Percentiles rank a stretch among this genome's conserved stretches.
These are phyloP conservation scores for Argyresthia goedartella DNA, from an alignment of 2,888 invertebrate species.

Conservation along the genomic window DNA sequence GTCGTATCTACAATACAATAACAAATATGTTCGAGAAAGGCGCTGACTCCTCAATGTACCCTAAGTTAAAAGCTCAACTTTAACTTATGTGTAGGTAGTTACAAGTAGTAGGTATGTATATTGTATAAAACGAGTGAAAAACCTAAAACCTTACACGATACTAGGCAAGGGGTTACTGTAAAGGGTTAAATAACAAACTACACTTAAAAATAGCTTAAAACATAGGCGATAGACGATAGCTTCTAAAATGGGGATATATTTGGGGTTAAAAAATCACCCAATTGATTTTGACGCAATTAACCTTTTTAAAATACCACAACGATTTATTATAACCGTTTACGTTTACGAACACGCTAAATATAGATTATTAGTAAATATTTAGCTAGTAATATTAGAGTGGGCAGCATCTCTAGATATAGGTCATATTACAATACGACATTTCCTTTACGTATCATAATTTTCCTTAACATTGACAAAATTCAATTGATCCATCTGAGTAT, in stretches of 20 bases:
- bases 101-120: slow-evolving; percentile 46
- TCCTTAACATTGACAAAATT: slow-evolving; percentile 2
- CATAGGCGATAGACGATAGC: slow-evolving; percentile 40
- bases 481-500: not conserved
- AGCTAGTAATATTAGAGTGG: not conserved
- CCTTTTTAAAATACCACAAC: not conserved
- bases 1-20: slow-evolving; percentile 24
- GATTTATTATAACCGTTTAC: not conserved
- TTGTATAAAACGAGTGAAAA: slow-evolving; percentile 71
- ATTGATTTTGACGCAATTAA: not conserved
- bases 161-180: slow-evolving; percentile 61
- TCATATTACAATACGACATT: not conserved
- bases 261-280: not conserved
- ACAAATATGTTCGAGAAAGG: slow-evolving; percentile 19
- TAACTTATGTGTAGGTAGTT: slow-evolving; percentile 63
- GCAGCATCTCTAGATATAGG: not conserved
- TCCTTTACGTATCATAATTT: not conserved
- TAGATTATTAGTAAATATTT: not conserved
- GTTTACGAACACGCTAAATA: not conserved
- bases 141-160: slow-evolving; percentile 60
- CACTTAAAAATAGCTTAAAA: slow-evolving; percentile 66
- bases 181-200: slow-evolving; percentile 58
- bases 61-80: slow-evolving; percentile 65
- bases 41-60: slow-evolving; percentile 20
- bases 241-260: not conserved